Percentiles rank a stretch among this genome's conserved stretches.
These are phyloP conservation scores for Cyclura pinguis DNA, from an alignment of 2,797 vertebrate species.

Conservation along the genomic window DNA sequence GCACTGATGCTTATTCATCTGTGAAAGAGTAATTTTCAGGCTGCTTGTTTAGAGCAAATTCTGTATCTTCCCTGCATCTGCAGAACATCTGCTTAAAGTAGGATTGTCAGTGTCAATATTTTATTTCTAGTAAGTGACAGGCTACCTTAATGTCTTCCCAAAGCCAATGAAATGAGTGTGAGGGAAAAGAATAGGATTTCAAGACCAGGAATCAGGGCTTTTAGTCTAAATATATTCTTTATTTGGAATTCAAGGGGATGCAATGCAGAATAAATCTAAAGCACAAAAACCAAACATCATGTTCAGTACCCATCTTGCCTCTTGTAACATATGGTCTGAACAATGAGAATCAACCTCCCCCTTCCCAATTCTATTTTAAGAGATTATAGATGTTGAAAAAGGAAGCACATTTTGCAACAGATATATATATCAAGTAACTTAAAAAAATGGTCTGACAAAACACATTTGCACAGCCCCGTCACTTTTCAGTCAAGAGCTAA, in stretches of 20 bases:
- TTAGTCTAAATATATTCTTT: constrained; percentile 1
- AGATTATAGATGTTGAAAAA: not conserved
- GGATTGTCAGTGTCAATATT: constrained; percentile 67
- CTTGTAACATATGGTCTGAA: constrained; percentile 32
- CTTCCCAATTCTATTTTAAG: constrained; percentile 12
- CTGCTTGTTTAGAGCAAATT: constrained; percentile 70
- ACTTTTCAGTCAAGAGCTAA: not conserved
- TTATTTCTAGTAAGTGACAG: constrained; percentile 64
- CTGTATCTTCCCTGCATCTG: constrained; percentile 77
- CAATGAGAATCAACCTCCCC: not conserved
- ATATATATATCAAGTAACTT: not conserved
- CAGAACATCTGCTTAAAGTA: constrained; percentile 75
- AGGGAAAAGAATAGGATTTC: constrained; percentile 58
- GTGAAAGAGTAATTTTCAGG: constrained; percentile 75
- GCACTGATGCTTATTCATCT: constrained; percentile 68
- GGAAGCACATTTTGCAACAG: not conserved
- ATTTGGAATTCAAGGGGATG: not conserved
- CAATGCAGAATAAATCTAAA: not conserved
- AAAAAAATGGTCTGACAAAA: not conserved
- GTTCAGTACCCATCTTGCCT: not conserved
- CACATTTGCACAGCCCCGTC: not conserved
- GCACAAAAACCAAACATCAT: not conserved
- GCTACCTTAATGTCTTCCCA: constrained; percentile 59
- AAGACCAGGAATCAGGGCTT: constrained; percentile 21
- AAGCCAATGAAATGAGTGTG: constrained; percentile 59